These are phyloP conservation scores for Phyllotreta striolata DNA, from an alignment of 2,888 invertebrate genomes.

Conservation along the genomic window DNA sequence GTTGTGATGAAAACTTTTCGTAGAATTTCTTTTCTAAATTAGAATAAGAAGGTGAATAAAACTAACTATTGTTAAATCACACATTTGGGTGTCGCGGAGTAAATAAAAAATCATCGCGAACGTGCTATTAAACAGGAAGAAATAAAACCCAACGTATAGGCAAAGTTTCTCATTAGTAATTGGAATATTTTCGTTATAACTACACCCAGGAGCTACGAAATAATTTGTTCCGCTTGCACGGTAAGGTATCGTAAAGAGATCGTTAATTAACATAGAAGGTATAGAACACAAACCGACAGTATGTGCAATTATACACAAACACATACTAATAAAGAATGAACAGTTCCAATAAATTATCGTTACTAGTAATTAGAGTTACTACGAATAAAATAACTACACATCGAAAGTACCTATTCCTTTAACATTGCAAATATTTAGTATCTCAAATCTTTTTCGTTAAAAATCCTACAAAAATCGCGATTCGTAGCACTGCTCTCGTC, in stretches of 20 bases:
- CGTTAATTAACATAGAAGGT: slow-evolving; percentile 51
- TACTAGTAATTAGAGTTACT: too few relatives aligned
- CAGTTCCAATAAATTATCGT: slow-evolving; percentile 60
- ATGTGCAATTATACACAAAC: slow-evolving; percentile 52
- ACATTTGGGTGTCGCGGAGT: slow-evolving; percentile 48
- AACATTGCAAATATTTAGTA: too few relatives aligned
- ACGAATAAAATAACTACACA: too few relatives aligned
- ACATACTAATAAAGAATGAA: slow-evolving; percentile 51
- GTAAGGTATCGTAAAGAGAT: slow-evolving; percentile 53
- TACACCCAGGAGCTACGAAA: slow-evolving; percentile 54
- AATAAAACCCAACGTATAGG: slow-evolving; percentile 70
- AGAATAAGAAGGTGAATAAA: too few relatives aligned
- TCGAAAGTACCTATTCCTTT: too few relatives aligned
- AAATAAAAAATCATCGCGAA: slow-evolving; percentile 63
- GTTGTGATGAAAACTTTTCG: too few relatives aligned
- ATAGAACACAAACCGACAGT: slow-evolving; percentile 55
- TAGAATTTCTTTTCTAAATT: too few relatives aligned
- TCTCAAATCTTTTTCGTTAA: too few relatives aligned
- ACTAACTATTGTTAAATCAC: too few relatives aligned
- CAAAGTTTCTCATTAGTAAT: slow-evolving; percentile 65
- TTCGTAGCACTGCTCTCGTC: too few relatives aligned
- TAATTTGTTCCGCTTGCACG: slow-evolving; percentile 47
- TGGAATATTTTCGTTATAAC: slow-evolving; percentile 59
- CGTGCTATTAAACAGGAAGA: slow-evolving; percentile 67
- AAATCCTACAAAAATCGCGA: too few relatives aligned